phyloP scores from a whole-genome alignment of 2,797 vertebrate species.

The Serranus cabrilla region DNA sequence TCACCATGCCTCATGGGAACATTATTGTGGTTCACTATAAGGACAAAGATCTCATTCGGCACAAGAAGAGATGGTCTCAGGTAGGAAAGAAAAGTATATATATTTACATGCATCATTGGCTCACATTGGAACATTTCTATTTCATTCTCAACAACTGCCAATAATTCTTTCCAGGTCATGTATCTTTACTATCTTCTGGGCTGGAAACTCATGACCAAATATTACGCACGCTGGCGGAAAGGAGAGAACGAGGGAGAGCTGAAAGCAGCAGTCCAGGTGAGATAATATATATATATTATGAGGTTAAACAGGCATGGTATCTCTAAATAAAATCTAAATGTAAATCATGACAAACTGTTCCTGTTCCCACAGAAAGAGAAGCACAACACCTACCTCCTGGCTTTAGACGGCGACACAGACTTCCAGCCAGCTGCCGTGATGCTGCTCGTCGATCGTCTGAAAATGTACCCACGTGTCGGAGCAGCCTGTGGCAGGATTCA shows the following conservation, averaged over 20 bases:
- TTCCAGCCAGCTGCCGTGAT: conserved; percentile 83
- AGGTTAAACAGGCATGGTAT: background rate
- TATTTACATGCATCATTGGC: background rate
- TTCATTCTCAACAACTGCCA: background rate
- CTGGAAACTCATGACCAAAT: conserved; percentile 75
- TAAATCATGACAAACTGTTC: background rate
- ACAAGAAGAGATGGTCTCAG: conserved; percentile 88
- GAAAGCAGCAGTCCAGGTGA: conserved; percentile 53
- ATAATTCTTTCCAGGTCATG: conserved; percentile 74
- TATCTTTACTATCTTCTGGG: conserved; percentile 83
- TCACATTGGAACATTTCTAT: background rate
- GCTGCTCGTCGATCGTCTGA: conserved; percentile 83
- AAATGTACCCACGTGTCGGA: conserved; percentile 80
- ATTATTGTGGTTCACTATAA: conserved; percentile 80
- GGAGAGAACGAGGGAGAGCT: conserved; percentile 6
- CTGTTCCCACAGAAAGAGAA: conserved; percentile 70
- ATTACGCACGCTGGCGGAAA: conserved; percentile 38
- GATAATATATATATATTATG: background rate
- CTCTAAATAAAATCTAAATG: background rate
- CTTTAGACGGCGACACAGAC: conserved; percentile 85
- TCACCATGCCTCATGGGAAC: conserved; percentile 82
- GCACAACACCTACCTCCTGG: conserved; percentile 83
- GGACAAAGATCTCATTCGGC: conserved; percentile 81
- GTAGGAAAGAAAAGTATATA: conserved; percentile 43
- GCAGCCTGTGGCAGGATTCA: conserved; percentile 86